A percentile compares a stretch with the other conserved stretches of the same genome.
Conservation (phyloP, 2,113 vertebrate genomes). For the Ursus arctos region DNA sequence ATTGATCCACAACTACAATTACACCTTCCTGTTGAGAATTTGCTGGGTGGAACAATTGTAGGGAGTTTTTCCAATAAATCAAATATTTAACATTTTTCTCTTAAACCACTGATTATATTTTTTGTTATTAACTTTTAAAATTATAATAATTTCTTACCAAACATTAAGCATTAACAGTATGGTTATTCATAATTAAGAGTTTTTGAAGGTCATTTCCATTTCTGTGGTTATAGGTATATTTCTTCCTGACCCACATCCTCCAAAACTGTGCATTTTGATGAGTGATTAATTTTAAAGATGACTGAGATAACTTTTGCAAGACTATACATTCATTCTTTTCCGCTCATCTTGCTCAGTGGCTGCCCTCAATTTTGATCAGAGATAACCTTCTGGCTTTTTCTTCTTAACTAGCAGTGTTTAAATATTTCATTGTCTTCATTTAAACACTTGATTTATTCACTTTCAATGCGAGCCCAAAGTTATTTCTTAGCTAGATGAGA, state of each 20-base stretch:
- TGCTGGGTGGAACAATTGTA: neutral
- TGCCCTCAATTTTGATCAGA: neutral
- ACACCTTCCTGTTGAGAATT: neutral
- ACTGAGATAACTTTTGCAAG: neutral
- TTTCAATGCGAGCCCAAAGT: neutral
- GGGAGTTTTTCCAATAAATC: neutral
- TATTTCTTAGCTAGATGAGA: neutral
- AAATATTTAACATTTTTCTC: neutral
- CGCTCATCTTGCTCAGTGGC: neutral
- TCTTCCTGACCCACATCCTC: neutral
- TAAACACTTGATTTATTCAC: neutral
- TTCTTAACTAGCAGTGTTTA: conserved; percentile 22
- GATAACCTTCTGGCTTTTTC: neutral
- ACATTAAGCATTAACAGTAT: neutral
- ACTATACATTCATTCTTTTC: neutral
- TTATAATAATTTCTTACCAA: neutral
- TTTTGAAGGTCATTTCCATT: neutral
- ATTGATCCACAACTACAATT: neutral
- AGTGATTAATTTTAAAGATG: neutral
- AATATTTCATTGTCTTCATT: conserved; percentile 55
- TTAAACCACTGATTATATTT: neutral
- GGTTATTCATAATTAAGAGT: neutral
- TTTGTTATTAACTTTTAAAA: conserved; percentile 42
- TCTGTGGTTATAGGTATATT: neutral
- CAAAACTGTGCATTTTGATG: conserved; percentile 25